Percentiles rank a stretch among this genome's conserved stretches.
Evolutionary conservation across 2,113 vertebrate genomes (phyloP).

Genomic region (Brachirus orientalis): DNA sequence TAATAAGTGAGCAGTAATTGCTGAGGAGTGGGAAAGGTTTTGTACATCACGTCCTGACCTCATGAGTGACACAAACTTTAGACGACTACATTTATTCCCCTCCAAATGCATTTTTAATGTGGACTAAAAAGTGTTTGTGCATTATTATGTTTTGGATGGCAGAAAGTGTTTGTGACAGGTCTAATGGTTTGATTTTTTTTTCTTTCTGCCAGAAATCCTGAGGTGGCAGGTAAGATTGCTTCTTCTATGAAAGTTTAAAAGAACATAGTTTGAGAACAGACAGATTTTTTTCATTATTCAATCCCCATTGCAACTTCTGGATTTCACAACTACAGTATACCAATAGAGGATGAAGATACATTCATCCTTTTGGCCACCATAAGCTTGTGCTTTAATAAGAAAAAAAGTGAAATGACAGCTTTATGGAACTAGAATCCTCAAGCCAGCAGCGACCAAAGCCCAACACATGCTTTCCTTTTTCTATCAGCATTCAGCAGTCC

Average conservation of each 20-base stretch:
- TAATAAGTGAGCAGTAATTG: constrained; percentile 83
- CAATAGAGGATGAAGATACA: constrained; percentile 45
- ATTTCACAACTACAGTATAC: constrained; percentile 31
- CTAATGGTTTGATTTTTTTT: constrained; percentile 74
- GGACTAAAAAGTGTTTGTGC: constrained; percentile 76
- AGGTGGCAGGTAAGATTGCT: constrained; percentile 76
- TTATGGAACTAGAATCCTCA: constrained; percentile 36
- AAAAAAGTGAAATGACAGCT: constrained; percentile 42
- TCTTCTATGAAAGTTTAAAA: constrained; percentile 67
- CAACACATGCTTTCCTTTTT: constrained; percentile 37
- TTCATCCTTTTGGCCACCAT: constrained; percentile 48
- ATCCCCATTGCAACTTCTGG: constrained; percentile 61
- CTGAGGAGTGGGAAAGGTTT: constrained; percentile 76
- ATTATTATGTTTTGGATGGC: constrained; percentile 67
- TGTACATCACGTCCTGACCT: constrained; percentile 80
- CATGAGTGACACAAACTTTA: constrained; percentile 83
- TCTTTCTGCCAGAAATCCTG: constrained; percentile 61
- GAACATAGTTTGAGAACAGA: constrained; percentile 61
- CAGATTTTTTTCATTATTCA: constrained; percentile 65
- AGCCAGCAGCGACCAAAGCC: constrained; percentile 40
- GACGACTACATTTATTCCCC: constrained; percentile 75
- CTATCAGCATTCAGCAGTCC: constrained; percentile 46
- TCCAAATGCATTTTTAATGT: constrained; percentile 82
- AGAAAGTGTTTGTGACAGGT: constrained; percentile 65
- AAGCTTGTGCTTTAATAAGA: constrained; percentile 47